phyloP scores from a whole-genome alignment of 2,797 vertebrate genomes.

The Macropodus opercularis region DNA sequence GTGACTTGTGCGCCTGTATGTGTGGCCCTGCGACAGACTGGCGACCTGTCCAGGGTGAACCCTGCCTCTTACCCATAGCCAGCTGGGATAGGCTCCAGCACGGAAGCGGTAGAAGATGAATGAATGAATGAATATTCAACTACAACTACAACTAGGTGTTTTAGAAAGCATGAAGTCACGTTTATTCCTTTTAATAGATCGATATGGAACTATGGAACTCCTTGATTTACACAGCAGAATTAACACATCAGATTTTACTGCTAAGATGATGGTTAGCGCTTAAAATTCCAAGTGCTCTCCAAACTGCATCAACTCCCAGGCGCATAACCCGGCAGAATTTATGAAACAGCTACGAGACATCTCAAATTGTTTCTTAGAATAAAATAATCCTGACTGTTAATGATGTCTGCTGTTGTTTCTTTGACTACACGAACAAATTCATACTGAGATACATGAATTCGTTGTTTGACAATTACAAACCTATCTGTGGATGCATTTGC shows the following conservation, averaged over 20 bases:
- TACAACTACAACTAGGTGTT: too few species aligned
- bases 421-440: neutral
- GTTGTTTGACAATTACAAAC: slow-evolving; percentile 1
- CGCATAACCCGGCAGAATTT: neutral
- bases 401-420: neutral
- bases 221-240: slow-evolving; percentile 7
- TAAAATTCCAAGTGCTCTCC: slow-evolving; percentile 1
- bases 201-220: neutral
- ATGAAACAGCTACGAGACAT: neutral
- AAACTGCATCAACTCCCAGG: neutral
- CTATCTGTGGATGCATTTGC: neutral
- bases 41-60: too few species aligned
- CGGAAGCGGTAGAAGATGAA: too few species aligned
- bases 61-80: too few species aligned
- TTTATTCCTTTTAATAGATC: too few species aligned
- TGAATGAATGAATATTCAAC: too few species aligned
- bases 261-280: neutral
- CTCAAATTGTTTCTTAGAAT: slow-evolving; percentile 3
- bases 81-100: too few species aligned
- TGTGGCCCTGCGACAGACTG: too few species aligned
- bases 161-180: too few species aligned
- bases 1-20: too few species aligned
- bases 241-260: slow-evolving; percentile 14
- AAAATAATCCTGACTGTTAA: slow-evolving; percentile 2
- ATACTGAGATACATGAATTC: neutral